Evolutionary conservation across 2,797 vertebrate species (phyloP), one percentile per base, ranked within the genome.

Genomic region (Chelon auratus): DNA sequence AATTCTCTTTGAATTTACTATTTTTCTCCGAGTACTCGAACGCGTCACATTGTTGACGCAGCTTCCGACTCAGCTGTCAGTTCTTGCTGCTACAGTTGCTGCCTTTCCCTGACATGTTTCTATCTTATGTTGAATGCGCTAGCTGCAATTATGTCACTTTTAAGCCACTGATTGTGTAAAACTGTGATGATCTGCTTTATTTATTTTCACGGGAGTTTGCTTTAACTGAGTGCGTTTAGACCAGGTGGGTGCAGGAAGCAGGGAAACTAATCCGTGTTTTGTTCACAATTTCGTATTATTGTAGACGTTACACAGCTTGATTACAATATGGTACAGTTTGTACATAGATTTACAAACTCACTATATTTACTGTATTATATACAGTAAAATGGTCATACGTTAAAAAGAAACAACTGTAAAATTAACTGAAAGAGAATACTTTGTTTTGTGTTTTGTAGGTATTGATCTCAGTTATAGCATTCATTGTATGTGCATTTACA

Each of bases 31-130:
- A 24, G 24, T 17, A 8, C 17, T 0, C n/a, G 77, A 92, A 91
- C 15, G 80, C 77, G 59, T 48, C 88, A 67, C 8, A 6, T 9
- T 14, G 60, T 24, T 89, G 84, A 87, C 91, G 90, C 64, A 72
- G 73, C 78, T 91, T 91, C 90, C 91, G 81, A 10, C 53, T 80
- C 51, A 60, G 62, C 79, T 72, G 77, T 77, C 54, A 69, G 18
- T 10, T 8, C 2, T 0, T 5, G 7, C 22, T 18, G 37, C 69
- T 5, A 1, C 20, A 1, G 9, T 6, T 1, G 3, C 52, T 12
- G 37, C 33, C 24, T 40, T 37, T 24, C 8, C 18, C 24, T 18
- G 20, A 55, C 18, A 11, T 1, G 8, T 9, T 3, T 22, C 20
- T 9, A 2, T 4, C 3, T 4, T 18, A 1, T 8, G 10, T 18